Evolutionary conservation across 2,113 vertebrate genomes (phyloP), one percentile per base, ranked within the genome.

Genomic region (Polypterus senegalus): DNA sequence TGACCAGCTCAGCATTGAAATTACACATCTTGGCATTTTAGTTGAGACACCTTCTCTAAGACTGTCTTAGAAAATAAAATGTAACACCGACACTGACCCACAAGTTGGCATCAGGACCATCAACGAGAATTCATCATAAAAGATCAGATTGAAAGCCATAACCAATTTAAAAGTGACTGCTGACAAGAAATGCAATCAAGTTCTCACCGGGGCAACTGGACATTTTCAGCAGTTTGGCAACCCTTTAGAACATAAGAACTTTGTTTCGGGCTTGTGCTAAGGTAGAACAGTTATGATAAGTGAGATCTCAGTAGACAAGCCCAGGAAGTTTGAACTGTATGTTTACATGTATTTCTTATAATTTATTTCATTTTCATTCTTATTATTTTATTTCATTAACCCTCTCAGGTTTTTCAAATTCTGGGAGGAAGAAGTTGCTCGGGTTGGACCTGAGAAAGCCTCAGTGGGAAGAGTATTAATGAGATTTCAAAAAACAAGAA

Each of bases 351-450:
- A 48, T 4, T 61, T 46, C 59, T 10, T 57, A 65, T 4, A 9
- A 68, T 59, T 3, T 61, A 61, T 10, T 44, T 4, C 54, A 56
- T 9, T 48, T 61, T 45, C 9, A n/a, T 54, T 4, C 11, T 6
- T 0, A 7, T 5, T 10, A 54, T 54, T 27, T 27, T 27, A 27
- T 27, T 27, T 27, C 27, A 27, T 27, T 27, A 27, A 27, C 27
- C 1, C 27, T 27, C 66, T 10, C 45, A 90, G 81, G 65, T 73
- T 91, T 9, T 68, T 69, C 46, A 70, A 70, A 58, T 69, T 93
- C 59, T 86, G 83, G 84, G 75, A 88, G 43, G 76, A 83, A 9
- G 77, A 91, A 58, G 72, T 91, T 46, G 68, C 63, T 4, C 78
- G 60, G 59, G 74, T 65, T 10, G 87, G 86, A 5, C 68, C 74